A percentile compares a stretch with the other conserved stretches of the same genome.
Conservation (phyloP, 37 sponge, comb jelly and placozoan genomes). For the Halichondria panicea region DNA sequence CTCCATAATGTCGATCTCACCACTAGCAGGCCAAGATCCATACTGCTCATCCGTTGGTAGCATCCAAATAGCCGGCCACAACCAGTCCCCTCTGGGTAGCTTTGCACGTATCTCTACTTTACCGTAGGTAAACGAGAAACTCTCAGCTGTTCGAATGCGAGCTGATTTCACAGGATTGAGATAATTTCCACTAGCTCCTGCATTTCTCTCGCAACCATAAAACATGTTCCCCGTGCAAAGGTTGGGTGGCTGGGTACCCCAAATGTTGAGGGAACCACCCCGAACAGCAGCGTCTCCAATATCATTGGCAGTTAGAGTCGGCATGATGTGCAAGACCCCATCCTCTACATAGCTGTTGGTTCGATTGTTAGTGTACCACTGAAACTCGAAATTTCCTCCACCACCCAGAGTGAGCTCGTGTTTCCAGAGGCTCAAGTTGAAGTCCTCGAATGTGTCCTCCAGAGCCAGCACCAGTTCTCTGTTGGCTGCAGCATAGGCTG, state of each 20-base stretch:
- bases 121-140: slow-evolving; percentile 72
- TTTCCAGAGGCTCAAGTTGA: slow-evolving; percentile 66
- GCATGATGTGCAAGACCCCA: slow-evolving; percentile 60
- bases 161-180: slow-evolving; percentile 77
- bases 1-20: slow-evolving; percentile 83
- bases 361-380: slow-evolving; percentile 65
- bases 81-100: slow-evolving; percentile 74
- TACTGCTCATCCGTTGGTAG: slow-evolving; percentile 69
- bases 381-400: slow-evolving; percentile 70
- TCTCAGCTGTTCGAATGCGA: slow-evolving; percentile 52
- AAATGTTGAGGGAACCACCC: slow-evolving; percentile 38
- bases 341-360: slow-evolving; percentile 67
- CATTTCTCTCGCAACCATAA: slow-evolving; percentile 46
- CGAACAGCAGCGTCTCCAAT: slow-evolving; percentile 28
- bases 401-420: slow-evolving; percentile 66
- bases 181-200: slow-evolving; percentile 63
- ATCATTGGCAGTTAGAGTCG: slow-evolving; percentile 53
- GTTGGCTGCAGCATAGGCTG: not conserved
- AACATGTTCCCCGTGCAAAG: slow-evolving; percentile 51
- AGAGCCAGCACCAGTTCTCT: slow-evolving; percentile 29
- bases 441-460: slow-evolving; percentile 56
- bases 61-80: slow-evolving; percentile 85
- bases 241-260: slow-evolving; percentile 70
- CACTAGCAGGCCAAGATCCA: slow-evolving; percentile 78
- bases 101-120: slow-evolving; percentile 70